These are phyloP conservation scores for Camponotus fellah DNA, from an alignment of 2,888 invertebrate genomes.

Conservation along the genomic window DNA sequence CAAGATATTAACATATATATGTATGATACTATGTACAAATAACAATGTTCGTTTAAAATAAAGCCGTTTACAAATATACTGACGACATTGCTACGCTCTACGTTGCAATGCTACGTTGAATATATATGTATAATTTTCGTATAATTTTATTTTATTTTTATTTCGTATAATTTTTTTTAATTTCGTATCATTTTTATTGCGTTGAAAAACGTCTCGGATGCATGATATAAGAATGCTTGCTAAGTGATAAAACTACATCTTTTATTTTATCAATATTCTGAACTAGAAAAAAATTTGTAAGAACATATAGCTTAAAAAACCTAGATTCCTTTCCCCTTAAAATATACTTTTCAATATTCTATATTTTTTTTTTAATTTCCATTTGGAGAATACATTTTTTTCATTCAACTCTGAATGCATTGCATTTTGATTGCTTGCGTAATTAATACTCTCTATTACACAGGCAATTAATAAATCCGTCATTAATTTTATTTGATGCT, in stretches of 20 bases:
- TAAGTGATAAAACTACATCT: not conserved
- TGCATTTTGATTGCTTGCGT: conserved; percentile 61
- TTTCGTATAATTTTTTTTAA: no score
- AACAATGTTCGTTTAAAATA: conserved; percentile 47
- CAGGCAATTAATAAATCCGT: not conserved
- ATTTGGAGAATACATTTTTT: not conserved
- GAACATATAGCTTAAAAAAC: not conserved
- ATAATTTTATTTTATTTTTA: not conserved
- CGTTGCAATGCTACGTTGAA: not conserved
- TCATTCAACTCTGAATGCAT: not conserved
- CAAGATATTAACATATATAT: conserved; percentile 43
- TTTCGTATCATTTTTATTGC: not conserved
- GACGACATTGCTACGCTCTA: not conserved
- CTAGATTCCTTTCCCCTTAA: not conserved
- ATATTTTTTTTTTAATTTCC: not conserved
- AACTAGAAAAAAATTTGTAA: conserved; percentile 10
- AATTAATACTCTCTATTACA: conserved; percentile 6
- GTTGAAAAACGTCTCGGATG: not conserved
- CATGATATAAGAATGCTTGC: not conserved
- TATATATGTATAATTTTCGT: not conserved
- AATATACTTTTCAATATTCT: not conserved
- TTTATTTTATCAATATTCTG: not conserved
- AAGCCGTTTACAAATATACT: conserved; percentile 48
- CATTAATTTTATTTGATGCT: conserved; percentile 30
- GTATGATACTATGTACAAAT: conserved; percentile 53